Conservation (phyloP, 2,888 invertebrate genomes). For the Dolomedes plantarius region DNA sequence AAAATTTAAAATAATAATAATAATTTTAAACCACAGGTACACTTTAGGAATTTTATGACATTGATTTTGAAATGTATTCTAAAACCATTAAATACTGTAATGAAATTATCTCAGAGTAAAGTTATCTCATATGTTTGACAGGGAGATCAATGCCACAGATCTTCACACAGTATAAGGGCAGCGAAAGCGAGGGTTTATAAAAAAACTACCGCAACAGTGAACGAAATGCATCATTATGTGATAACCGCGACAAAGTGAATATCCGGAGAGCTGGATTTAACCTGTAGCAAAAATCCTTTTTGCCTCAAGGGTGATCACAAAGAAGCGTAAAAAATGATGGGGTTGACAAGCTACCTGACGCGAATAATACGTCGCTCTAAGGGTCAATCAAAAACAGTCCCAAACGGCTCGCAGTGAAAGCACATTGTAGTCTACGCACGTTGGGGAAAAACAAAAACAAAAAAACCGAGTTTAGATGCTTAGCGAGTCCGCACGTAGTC, state of each 20-base stretch:
- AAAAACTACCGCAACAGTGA: too few species aligned
- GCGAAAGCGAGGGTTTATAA: too few species aligned
- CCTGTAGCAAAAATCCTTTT: not conserved
- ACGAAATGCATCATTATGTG: not conserved
- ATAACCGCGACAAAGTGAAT: not conserved
- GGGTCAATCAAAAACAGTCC: not conserved
- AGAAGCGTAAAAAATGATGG: not conserved
- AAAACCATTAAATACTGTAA: too few species aligned
- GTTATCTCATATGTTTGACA: too few species aligned
- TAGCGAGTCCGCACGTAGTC: not conserved
- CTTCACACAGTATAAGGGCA: too few species aligned
- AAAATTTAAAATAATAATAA: too few species aligned
- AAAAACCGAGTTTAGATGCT: too few species aligned
- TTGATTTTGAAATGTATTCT: too few species aligned
- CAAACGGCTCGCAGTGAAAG: not conserved
- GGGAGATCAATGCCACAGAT: too few species aligned
- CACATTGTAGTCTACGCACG: not conserved
- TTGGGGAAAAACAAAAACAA: not conserved
- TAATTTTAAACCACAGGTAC: too few species aligned
- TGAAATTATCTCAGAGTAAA: too few species aligned
- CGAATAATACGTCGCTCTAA: not conserved
- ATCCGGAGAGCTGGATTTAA: not conserved
- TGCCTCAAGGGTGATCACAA: not conserved
- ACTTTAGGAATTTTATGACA: too few species aligned
- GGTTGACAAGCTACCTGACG: not conserved